Evolutionary conservation across 2,113 vertebrate genomes (phyloP).

Genomic region (Prunella fulvescens): DNA sequence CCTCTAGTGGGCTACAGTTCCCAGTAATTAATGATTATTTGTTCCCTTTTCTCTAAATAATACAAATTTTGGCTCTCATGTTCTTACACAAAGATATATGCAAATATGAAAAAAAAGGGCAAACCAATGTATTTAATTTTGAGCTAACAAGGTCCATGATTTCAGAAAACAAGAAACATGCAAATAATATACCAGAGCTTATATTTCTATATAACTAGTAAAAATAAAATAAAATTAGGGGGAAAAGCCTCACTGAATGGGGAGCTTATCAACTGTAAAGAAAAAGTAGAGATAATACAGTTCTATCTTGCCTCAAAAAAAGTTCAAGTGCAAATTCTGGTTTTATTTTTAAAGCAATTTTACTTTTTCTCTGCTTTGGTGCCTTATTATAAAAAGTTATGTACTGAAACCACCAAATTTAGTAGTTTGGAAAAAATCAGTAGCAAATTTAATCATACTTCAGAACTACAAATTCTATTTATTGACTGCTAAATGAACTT

Average conservation of each 20-base stretch:
- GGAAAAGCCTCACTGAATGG: neutral
- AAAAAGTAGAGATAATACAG: neutral
- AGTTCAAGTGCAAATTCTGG: neutral
- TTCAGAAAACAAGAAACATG: neutral
- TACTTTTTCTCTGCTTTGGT: neutral
- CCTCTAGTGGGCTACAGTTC: neutral
- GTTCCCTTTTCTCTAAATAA: neutral
- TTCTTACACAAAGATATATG: neutral
- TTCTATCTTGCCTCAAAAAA: neutral
- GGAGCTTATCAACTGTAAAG: neutral
- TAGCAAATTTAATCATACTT: neutral
- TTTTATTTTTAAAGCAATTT: neutral
- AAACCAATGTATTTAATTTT: neutral
- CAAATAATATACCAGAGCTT: neutral
- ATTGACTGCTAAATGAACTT: neutral
- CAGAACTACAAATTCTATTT: neutral
- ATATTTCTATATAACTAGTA: neutral
- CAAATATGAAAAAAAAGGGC: neutral
- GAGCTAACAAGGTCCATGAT: neutral
- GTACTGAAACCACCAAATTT: neutral
- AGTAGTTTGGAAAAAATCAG: neutral
- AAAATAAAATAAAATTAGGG: neutral
- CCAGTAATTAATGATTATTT: slow-evolving; percentile 19
- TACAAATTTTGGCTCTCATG: neutral
- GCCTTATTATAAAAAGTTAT: neutral